Conservation (phyloP, 2,888 invertebrate species). For the Epinotia brunnichana region DNA sequence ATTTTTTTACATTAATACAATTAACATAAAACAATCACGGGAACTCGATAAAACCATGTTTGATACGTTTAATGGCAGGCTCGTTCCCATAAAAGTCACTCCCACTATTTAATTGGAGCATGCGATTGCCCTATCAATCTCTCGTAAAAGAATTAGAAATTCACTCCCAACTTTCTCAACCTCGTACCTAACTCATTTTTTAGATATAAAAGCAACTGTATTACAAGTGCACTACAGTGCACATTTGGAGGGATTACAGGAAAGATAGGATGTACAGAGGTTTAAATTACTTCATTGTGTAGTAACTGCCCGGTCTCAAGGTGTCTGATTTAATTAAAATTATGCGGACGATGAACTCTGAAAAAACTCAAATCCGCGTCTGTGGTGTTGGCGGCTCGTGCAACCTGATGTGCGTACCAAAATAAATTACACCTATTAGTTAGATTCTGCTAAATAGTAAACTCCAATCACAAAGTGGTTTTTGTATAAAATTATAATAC, state of each 20-base stretch:
- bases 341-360: conserved; percentile 53
- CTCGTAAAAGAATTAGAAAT: conserved; percentile 43
- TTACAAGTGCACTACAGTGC: not conserved
- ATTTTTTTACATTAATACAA: conserved; percentile 61
- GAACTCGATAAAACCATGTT: conserved; percentile 53
- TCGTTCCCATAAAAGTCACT: conserved; percentile 64
- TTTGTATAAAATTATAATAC: not conserved
- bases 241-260: not conserved
- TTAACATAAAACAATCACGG: conserved; percentile 59
- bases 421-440: not conserved
- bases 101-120: conserved; percentile 66
- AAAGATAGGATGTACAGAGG: not conserved
- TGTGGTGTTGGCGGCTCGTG: conserved; percentile 19
- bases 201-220: conserved; percentile 50
- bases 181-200: conserved; percentile 49
- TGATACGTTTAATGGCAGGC: conserved; percentile 56
- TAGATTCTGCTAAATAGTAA: not conserved
- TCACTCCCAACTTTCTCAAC: conserved; percentile 8
- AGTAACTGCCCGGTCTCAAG: conserved; percentile 41
- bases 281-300: conserved; percentile 62
- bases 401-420: conserved; percentile 6
- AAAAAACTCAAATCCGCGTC: conserved; percentile 37
- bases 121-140: conserved; percentile 74
- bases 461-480: not conserved
- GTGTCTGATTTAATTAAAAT: conserved; percentile 52